These are phyloP conservation scores for Heliconius himera DNA, from an alignment of 1,140 invertebrate genomes.

Conservation along the genomic window DNA sequence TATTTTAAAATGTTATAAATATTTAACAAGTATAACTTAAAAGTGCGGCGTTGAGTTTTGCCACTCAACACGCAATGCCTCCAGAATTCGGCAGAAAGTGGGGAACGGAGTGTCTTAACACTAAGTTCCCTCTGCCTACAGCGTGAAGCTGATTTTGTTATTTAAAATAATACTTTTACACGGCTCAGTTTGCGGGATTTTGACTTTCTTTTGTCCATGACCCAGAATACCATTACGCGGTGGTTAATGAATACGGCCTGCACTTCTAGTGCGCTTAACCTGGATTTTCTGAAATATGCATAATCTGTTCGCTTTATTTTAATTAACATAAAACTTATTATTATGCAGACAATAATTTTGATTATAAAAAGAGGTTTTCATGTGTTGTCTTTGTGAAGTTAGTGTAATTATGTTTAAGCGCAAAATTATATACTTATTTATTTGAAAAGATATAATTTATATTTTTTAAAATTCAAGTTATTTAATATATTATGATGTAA, in stretches of 20 bases:
- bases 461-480: not conserved
- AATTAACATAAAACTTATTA: not conserved
- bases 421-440: too few relatives aligned
- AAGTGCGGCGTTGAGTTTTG: too few relatives aligned
- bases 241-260: constrained; percentile 24
- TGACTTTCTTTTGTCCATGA: constrained; percentile 42
- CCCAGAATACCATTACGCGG: constrained; percentile 28
- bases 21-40: too few relatives aligned
- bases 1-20: too few relatives aligned
- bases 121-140: too few relatives aligned
- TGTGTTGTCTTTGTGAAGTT: not conserved
- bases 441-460: too few relatives aligned
- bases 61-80: too few relatives aligned
- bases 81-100: too few relatives aligned
- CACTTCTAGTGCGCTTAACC: constrained; percentile 23
- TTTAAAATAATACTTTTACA: not conserved
- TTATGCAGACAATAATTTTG: not conserved
- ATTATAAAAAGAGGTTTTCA: not conserved
- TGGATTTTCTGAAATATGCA: constrained; percentile 25
- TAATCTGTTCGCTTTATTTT: not conserved
- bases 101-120: too few relatives aligned
- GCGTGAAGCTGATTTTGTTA: too few relatives aligned
- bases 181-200: constrained; percentile 12
- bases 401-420: not conserved
- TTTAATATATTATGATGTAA: not conserved